Evolutionary conservation across 2,888 invertebrate species (phyloP), one percentile per base, ranked within the genome.

Genomic region (Drosophila tripunctata): DNA sequence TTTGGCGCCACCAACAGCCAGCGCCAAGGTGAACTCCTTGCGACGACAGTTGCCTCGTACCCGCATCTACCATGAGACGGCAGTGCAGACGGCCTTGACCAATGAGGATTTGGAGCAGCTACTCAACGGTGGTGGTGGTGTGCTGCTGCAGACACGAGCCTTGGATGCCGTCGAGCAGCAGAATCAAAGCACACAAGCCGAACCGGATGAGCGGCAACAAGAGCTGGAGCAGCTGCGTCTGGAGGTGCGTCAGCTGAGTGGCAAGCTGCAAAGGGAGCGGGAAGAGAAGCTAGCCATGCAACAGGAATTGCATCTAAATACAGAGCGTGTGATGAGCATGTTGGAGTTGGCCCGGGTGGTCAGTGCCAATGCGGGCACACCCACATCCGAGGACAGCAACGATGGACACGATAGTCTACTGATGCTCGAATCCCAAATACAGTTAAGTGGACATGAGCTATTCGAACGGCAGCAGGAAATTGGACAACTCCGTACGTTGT

Each of bases 41-140:
- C 91, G 92, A 40, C 64, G 78, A 8, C 54, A 91, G 92, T 10
- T 91, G 55, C 90, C 92, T 27, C 93, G 93, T 88, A 94, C 95
- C 0, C 93, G 94, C 84, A 96, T 97, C 73, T 96, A 96, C 89
- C 96, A 96, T 75, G 97, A 97, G 91, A 95, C 93, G 30, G 93
- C 94, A 44, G 93, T 94, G 10, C 97, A 97, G 90, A 97, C 97
- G 0, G 95, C 95, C 19, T 91, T 97, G 48, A 93, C 95, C 0
- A 94, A 94, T 52, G 90, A 92, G 2, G 96, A 96, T 85, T 92
- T 96, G 19, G 95, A 95, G 70, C 94, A 94, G 14, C 95, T 94
- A 4, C 92, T 96, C 50, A n/a, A n/a, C n/a, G n/a, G n/a, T n/a
- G n/a, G n/a, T n/a, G 93, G 94, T 0, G 96, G 96, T 1, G 90